Conservation (phyloP, 2,888 invertebrate genomes). For the Lasioglossum villosulum region DNA sequence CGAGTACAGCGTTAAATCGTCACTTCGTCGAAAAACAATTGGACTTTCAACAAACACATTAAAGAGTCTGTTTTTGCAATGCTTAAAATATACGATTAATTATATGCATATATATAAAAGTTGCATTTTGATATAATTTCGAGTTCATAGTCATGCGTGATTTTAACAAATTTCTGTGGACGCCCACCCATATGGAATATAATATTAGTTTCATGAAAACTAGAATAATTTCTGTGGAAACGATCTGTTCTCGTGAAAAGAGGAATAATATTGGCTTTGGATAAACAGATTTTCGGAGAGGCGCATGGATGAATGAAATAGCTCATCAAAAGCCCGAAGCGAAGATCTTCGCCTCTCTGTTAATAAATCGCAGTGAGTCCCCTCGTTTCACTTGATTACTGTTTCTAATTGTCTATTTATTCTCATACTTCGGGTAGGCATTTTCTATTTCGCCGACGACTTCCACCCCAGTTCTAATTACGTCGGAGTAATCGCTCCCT, state of each 20-base stretch:
- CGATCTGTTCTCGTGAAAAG: not conserved
- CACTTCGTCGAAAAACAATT: not conserved
- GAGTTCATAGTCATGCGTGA: too few species aligned
- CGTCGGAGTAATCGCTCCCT: constrained; percentile 16
- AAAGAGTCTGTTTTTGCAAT: not conserved
- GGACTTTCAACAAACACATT: not conserved
- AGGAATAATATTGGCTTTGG: constrained; percentile 14
- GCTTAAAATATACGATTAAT: not conserved
- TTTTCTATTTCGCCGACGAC: constrained; percentile 18
- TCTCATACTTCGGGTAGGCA: constrained; percentile 24
- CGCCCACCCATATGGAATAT: not conserved
- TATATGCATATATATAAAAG: too few species aligned
- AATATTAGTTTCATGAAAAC: not conserved
- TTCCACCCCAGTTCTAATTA: constrained; percentile 19
- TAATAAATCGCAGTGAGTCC: constrained; percentile 13
- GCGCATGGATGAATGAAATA: constrained; percentile 4
- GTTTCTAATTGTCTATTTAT: constrained; percentile 28
- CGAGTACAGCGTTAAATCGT: not conserved
- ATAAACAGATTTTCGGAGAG: constrained; percentile 14
- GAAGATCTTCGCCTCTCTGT: not conserved
- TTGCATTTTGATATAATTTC: not conserved
- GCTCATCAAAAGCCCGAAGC: constrained; percentile 3
- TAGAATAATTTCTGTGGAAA: not conserved
- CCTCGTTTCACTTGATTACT: constrained; percentile 14
- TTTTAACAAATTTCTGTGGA: not conserved